Percentiles rank a stretch among this genome's conserved stretches.
These are phyloP conservation scores for Cavia aperea DNA, from an alignment of 2,113 vertebrate genomes.

Conservation along the genomic window DNA sequence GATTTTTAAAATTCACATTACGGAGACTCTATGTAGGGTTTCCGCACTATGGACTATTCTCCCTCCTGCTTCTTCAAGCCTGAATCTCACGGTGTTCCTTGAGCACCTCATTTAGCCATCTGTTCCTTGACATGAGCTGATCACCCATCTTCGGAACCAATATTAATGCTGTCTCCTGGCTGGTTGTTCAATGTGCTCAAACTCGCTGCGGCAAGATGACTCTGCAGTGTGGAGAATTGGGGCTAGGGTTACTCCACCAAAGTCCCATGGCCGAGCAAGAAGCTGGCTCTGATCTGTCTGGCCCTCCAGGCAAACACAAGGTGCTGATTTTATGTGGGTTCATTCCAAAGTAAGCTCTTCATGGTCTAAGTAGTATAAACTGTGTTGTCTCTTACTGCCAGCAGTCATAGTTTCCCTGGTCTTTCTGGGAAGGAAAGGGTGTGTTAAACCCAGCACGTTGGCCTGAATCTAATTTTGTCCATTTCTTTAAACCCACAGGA, in stretches of 20 bases:
- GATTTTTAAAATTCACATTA: conserved; percentile 45
- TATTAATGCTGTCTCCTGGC: background rate
- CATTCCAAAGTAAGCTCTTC: conserved; percentile 2
- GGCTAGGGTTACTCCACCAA: background rate
- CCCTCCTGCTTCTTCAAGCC: conserved; percentile 43
- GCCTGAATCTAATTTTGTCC: conserved; percentile 56
- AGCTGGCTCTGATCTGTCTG: background rate
- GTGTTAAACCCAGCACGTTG: conserved; percentile 48
- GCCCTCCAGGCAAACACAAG: conserved; percentile 9
- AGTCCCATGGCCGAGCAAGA: background rate
- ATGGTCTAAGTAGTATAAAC: background rate
- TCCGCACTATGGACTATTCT: conserved; percentile 22
- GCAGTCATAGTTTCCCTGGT: background rate
- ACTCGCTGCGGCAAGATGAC: background rate
- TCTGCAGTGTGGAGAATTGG: background rate
- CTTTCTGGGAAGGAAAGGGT: conserved; percentile 60
- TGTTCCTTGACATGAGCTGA: conserved; percentile 33
- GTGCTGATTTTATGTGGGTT: background rate
- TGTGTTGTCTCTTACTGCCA: background rate
- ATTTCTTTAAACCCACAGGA: conserved; percentile 61
- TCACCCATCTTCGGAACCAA: conserved; percentile 50
- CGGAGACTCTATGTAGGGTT: conserved; percentile 27
- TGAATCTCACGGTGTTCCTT: conserved; percentile 30
- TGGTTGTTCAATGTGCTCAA: background rate
- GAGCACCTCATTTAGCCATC: conserved; percentile 56